Evolutionary conservation across 2,888 invertebrate species (phyloP), one percentile per base, ranked within the genome.

Genomic region (Eupithecia inturbata): DNA sequence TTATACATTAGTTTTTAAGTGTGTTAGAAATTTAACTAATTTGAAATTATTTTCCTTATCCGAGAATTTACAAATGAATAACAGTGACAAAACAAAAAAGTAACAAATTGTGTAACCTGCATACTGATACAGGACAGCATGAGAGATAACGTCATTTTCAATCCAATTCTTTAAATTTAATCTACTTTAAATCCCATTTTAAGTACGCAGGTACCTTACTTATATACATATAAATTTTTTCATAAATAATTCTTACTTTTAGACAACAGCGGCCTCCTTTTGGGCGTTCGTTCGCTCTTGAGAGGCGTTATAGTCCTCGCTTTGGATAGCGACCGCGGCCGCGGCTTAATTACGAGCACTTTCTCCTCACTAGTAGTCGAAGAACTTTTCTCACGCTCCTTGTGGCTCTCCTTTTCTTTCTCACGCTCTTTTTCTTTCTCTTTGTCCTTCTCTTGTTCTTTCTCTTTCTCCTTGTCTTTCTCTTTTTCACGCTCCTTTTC

Each of bases 201-300:
- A n/a, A n/a, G n/a, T n/a, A n/a, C 36, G 36, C 36, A 36, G 36
- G 36, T n/a, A n/a, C n/a, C 36, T 36, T 7, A 36, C 36, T 36
- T 36, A 9, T 7, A 36, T 7, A 36, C 7, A 31, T 31, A 4
- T 31, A 2, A 31, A 5, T 31, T 31, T 31, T 31, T 31, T 31
- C n/a, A n/a, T n/a, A n/a, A n/a, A n/a, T n/a, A n/a, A n/a, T n/a
- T 45, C 89, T 87, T 83, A 94, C 95, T 84, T 84, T 92, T 94
- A 22, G 91, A 89, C 19, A 91, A 91, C 53, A 91, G 66, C 0
- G 90, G 90, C 62, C 92, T 86, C 71, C 92, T 85, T 72, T 93
- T 95, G 0, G 87, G 91, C 49, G 88, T 90, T 71, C 91, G 81
- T 60, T 92, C 93, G 0, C 82, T 82, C 77, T 91, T 91, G 22